Base-by-base conservation (phyloP, 2,888 invertebrate genomes). In the Scaptomyza parva region DNA sequence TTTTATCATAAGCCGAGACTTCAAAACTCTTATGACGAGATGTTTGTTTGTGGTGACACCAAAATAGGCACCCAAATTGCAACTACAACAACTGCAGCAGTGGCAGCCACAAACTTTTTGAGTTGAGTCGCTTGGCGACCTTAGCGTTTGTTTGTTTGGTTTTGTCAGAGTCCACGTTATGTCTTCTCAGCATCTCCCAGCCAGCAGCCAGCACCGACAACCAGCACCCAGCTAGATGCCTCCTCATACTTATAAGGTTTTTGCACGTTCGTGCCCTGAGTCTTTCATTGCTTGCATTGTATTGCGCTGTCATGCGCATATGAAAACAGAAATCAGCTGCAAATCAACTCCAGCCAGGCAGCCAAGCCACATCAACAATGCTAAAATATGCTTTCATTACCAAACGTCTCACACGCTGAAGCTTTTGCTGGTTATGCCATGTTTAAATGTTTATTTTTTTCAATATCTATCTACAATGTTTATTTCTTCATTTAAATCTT, bases 351-450 rank as follows among this genome's bases (percentile, higher is more conserved):
- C 17, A 37, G 33, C 50, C 55, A 48, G 28, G 44, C 58, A 47
- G 33, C 54, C 66, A 52, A 52, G 30, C 50, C 57, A 45, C 75
- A 83, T 85, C 72, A 79, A 69, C 70, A 73, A 83, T 83, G 86
- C 72, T 64, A 85, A 83, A 82, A 85, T 82, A 85, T 85, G 83
- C 86, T 83, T 83, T 83, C 83, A 83, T 83, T 83, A 83, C 78
- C 83, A 82, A 85, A 83, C 75, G 82, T 62, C 72, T 65, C 54
- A 54, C 76, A 66, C 62, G 67, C 59, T 58, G 67, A 55, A 45
- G 67, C 53, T 52, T 68, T n/a, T n/a, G n/a, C n/a, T 59, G 64
- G 47, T 24, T 59, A 66, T 65, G 78, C 57, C 76, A 84, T 69
- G 66, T 64, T 76, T 70, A 61, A 69, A 70, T 57, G 47, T 57